These are phyloP conservation scores for Galeruca laticollis DNA, from an alignment of 2,888 invertebrate species.

Conservation along the genomic window DNA sequence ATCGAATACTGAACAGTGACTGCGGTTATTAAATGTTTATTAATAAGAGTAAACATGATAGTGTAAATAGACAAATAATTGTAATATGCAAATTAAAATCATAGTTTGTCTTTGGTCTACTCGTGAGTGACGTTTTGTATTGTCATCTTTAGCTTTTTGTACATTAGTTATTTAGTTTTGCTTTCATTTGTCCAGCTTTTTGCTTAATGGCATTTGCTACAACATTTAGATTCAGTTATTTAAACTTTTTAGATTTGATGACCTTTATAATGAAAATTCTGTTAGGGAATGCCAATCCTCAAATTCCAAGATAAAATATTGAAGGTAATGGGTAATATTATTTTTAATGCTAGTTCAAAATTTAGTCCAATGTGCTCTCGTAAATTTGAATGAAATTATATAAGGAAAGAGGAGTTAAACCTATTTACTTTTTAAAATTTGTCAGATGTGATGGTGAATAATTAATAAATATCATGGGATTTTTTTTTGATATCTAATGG, in stretches of 20 bases:
- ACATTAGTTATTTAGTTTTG: not conserved
- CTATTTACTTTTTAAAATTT: no score
- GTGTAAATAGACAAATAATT: not conserved
- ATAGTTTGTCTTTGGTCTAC: not conserved
- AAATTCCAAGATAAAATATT: not conserved
- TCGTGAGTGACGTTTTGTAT: not conserved
- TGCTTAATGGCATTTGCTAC: no score
- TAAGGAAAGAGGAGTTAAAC: no score
- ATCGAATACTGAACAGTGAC: not conserved
- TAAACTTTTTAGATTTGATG: constrained; percentile 4
- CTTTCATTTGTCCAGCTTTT: not conserved
- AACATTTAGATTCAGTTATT: constrained; percentile 2
- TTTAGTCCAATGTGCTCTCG: no score
- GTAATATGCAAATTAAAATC: not conserved
- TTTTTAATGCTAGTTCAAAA: not conserved
- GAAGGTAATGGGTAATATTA: not conserved
- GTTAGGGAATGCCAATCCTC: constrained; percentile 4
- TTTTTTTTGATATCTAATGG: no score
- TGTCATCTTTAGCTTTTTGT: not conserved
- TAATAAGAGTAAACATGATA: not conserved
- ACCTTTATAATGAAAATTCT: not conserved
- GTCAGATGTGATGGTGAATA: no score
- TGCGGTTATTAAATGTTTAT: not conserved
- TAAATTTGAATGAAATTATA: no score
- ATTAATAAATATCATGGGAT: no score